Conservation (phyloP, 1,140 invertebrate species). For the Plectus sambesii region DNA sequence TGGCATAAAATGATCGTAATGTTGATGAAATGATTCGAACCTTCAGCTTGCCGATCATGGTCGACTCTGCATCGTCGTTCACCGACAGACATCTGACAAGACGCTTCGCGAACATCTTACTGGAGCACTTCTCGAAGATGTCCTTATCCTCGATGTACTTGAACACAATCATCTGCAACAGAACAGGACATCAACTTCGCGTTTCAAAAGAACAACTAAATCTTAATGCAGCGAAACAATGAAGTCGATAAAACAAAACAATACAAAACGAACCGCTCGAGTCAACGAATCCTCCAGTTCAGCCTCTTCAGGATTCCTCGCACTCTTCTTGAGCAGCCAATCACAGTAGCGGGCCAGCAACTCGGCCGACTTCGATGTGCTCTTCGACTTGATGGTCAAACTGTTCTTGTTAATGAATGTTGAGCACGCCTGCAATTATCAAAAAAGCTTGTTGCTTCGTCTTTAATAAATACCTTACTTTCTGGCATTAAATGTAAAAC, state of each 20-base stretch:
- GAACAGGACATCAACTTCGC: no score
- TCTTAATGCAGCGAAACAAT: no score
- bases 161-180: constrained; percentile 87
- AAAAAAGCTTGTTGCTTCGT: no score
- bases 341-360: constrained; percentile 95
- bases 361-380: constrained; percentile 88
- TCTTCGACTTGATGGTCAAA: constrained; percentile 73
- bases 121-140: constrained; percentile 99
- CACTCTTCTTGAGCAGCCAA: constrained; percentile 78
- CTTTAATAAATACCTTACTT: no score
- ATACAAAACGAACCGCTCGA: constrained; percentile 74
- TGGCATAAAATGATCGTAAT: no score
- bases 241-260: constrained; percentile 11
- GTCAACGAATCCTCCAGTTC: constrained; percentile 95
- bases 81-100: constrained; percentile 93
- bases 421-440: no score
- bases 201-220: constrained; percentile 7
- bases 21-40: no score
- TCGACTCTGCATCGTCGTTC: constrained; percentile 95
- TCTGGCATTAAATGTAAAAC: no score
- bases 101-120: constrained; percentile 94
- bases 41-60: constrained; percentile 99
- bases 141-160: constrained; percentile 99
- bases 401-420: constrained; percentile 94
- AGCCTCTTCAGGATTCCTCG: constrained; percentile 93